A percentile compares a stretch with the other conserved stretches of the same genome.
phyloP scores from a whole-genome alignment of 2,888 invertebrate genomes.

The Metacarcinus magister region DNA sequence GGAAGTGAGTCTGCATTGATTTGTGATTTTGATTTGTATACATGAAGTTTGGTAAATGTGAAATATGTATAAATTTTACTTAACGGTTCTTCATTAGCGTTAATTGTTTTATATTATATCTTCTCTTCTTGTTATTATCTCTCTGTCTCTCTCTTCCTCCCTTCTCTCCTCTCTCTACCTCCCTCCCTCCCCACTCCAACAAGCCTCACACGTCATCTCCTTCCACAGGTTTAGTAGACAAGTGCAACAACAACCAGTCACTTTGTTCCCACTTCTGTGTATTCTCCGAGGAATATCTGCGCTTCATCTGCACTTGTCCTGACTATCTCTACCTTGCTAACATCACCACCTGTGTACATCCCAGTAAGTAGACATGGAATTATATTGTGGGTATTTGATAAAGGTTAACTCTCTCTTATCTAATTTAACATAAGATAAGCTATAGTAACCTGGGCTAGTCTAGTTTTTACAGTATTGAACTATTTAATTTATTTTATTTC shows the following conservation, averaged over 20 bases:
- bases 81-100: too few relatives aligned
- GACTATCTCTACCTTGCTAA: slow-evolving; percentile 15
- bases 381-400: background rate
- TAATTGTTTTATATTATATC: background rate
- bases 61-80: too few relatives aligned
- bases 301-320: slow-evolving; percentile 34
- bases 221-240: slow-evolving; percentile 55
- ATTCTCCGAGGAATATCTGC: background rate
- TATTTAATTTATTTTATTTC: background rate
- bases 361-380: slow-evolving; percentile 11
- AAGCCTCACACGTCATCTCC: background rate
- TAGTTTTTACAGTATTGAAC: background rate
- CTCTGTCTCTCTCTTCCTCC: background rate
- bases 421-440: background rate
- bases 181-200: background rate
- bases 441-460: background rate
- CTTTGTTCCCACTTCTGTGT: slow-evolving; percentile 59
- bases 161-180: background rate
- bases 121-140: background rate
- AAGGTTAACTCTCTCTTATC: background rate
- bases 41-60: too few relatives aligned
- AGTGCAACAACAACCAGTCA: slow-evolving; percentile 63
- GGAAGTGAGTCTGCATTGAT: too few relatives aligned
- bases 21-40: too few relatives aligned
- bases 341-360: background rate